Conservation (phyloP, 2,797 vertebrate genomes). For the Acanthurus lineatus region DNA sequence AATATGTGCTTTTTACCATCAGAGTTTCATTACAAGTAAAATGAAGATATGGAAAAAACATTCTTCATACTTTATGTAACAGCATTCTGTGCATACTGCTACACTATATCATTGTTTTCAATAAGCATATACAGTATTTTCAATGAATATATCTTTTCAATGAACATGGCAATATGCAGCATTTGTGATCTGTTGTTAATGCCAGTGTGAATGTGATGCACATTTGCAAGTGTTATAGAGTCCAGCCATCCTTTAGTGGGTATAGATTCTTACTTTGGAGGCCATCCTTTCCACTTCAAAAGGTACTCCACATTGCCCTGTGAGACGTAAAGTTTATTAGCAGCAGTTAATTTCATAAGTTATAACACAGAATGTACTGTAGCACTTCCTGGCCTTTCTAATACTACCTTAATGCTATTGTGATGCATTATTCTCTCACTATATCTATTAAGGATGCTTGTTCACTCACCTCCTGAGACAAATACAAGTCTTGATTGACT, state of each 20-base stretch:
- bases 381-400: not conserved
- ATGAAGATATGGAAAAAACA: too few relatives aligned
- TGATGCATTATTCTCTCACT: not conserved
- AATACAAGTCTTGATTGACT: not conserved
- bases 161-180: not conserved
- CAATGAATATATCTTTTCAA: not conserved
- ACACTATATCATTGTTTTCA: too few relatives aligned
- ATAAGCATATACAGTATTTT: too few relatives aligned
- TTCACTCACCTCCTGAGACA: not conserved
- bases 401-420: not conserved
- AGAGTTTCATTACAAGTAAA: too few relatives aligned
- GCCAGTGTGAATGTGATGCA: not conserved
- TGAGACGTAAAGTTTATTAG: constrained; percentile 47
- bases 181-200: not conserved
- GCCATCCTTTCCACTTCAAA: constrained; percentile 99
- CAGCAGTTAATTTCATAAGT: not conserved
- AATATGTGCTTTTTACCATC: too few relatives aligned
- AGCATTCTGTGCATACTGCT: too few relatives aligned
- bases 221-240: not conserved
- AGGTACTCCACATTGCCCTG: constrained; percentile 98
- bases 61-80: too few relatives aligned
- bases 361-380: not conserved
- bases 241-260: constrained; percentile 7
- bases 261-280: constrained; percentile 93
- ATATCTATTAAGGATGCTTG: not conserved